Conservation (phyloP, 37 sponge, comb jelly and placozoan genomes). For the Bolinopsis microptera region DNA sequence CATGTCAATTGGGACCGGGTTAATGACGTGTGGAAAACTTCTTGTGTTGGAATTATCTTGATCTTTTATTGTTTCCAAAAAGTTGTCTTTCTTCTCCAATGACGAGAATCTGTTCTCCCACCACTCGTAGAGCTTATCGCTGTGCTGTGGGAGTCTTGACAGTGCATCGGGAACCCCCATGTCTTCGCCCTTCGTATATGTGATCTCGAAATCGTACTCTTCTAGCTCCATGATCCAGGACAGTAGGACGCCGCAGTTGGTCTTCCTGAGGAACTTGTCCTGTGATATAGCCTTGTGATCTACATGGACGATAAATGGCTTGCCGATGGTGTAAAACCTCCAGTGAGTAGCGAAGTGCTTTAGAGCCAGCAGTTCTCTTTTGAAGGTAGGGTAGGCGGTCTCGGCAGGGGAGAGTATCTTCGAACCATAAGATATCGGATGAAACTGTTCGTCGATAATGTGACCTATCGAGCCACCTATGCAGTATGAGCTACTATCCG, state of each 20-base stretch:
- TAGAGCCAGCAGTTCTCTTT: conserved; percentile 5
- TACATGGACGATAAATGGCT: neutral
- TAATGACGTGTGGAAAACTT: no score
- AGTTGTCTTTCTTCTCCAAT: no score
- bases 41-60: no score
- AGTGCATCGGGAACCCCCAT: neutral
- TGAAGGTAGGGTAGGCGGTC: neutral
- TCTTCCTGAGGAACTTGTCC: conserved; percentile 3
- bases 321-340: neutral
- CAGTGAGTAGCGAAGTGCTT: neutral
- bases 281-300: neutral
- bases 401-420: neutral
- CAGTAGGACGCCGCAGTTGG: neutral
- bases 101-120: neutral
- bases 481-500: neutral
- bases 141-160: neutral
- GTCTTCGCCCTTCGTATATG: neutral
- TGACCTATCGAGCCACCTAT: neutral
- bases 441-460: neutral
- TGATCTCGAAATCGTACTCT: neutral
- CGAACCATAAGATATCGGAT: neutral
- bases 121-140: neutral
- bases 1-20: no score
- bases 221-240: neutral
- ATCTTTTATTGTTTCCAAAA: neutral